Conservation (phyloP, 37 sponge, comb jelly and placozoan genomes). For the Ianthella basta region DNA sequence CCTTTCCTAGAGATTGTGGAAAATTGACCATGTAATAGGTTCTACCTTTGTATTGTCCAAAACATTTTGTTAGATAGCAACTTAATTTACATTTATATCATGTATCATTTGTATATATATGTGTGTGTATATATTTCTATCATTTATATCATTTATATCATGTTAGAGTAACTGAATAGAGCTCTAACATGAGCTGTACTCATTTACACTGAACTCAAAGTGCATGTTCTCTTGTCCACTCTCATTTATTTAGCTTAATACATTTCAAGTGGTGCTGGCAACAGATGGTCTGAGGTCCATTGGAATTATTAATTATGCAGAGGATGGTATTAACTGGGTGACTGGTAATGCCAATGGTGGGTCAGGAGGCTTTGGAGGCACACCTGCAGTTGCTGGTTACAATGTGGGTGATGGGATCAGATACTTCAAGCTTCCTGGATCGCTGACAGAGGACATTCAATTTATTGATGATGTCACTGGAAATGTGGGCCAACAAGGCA, state of each 20-base stretch:
- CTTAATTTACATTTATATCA: too few relatives aligned
- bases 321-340: conserved; percentile 6
- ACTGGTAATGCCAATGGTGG: neutral
- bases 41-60: too few relatives aligned
- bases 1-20: too few relatives aligned
- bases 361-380: neutral
- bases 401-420: neutral
- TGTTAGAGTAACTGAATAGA: too few relatives aligned
- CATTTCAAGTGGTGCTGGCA: conserved; percentile 11
- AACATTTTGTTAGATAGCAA: too few relatives aligned
- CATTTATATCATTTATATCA: too few relatives aligned
- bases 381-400: conserved; percentile 3
- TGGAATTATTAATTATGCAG: conserved; percentile 16
- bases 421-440: neutral
- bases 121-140: too few relatives aligned
- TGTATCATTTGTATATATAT: too few relatives aligned
- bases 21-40: too few relatives aligned
- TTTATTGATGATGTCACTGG: neutral
- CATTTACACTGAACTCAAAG: too few relatives aligned
- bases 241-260: conserved; percentile 4
- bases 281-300: neutral
- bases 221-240: too few relatives aligned
- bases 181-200: too few relatives aligned
- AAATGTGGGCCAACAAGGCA: neutral
- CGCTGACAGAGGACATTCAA: conserved; percentile 1